Evolutionary conservation across 35 echinoderm and acorn worm genomes (phyloP).

Genomic region (Strongylocentrotus purpuratus): DNA sequence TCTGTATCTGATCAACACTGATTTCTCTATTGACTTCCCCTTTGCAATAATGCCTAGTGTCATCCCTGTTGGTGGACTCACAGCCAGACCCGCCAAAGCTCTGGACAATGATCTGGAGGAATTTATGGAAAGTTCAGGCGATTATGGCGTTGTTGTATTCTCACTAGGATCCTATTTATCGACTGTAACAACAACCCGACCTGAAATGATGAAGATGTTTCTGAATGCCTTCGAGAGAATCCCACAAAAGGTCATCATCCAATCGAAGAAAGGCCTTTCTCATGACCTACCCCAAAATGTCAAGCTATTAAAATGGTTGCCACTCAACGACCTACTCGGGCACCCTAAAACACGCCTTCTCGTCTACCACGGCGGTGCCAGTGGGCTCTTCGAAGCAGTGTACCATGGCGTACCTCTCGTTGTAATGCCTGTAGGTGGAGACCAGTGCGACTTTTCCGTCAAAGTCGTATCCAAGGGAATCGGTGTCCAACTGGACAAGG

Average conservation of each 20-base stretch:
- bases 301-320: conserved; percentile 62
- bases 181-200: background rate
- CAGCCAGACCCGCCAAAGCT: conserved; percentile 41
- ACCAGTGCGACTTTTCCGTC: conserved; percentile 51
- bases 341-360: conserved; percentile 49
- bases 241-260: conserved; percentile 63
- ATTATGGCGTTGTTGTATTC: conserved; percentile 79
- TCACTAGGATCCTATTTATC: conserved; percentile 65
- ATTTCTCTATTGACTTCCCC: conserved; percentile 62
- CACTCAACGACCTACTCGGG: conserved; percentile 74
- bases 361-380: conserved; percentile 57
- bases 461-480: conserved; percentile 41
- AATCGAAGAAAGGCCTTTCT: background rate
- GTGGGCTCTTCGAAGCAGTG: conserved; percentile 54
- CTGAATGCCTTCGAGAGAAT: conserved; percentile 51
- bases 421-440: conserved; percentile 37
- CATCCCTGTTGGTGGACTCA: conserved; percentile 69
- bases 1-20: conserved; percentile 48
- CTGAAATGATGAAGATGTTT: conserved; percentile 34
- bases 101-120: conserved; percentile 66
- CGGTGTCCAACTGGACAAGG: conserved; percentile 6
- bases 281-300: conserved; percentile 37
- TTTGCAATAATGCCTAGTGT: conserved; percentile 66
- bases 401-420: conserved; percentile 59
- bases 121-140: conserved; percentile 72